A percentile compares a stretch with the other conserved stretches of the same genome.
These are phyloP conservation scores for Carollia perspicillata DNA, from an alignment of 2,113 vertebrate genomes.

Conservation along the genomic window DNA sequence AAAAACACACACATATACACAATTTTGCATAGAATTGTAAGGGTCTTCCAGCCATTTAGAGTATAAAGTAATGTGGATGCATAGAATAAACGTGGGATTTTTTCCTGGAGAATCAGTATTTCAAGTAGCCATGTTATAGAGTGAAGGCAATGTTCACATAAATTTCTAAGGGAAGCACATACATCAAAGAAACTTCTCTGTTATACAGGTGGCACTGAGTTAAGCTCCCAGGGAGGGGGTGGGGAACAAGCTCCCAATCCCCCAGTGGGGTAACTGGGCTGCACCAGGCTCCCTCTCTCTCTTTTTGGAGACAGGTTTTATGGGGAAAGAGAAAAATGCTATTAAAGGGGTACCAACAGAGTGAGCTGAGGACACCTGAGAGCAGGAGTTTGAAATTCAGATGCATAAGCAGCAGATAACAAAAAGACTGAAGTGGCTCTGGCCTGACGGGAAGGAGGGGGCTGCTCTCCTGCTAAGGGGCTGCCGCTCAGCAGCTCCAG, in stretches of 20 bases:
- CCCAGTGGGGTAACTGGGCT: not conserved
- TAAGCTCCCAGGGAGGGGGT: not conserved
- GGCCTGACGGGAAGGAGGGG: fast-evolving
- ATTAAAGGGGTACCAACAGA: not conserved
- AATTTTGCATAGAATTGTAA: not conserved
- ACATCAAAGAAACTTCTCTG: not conserved
- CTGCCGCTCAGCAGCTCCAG: not conserved
- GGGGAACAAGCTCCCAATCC: not conserved
- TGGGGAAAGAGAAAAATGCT: not conserved
- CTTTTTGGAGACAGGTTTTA: not conserved
- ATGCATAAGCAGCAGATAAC: not conserved
- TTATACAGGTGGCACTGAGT: not conserved
- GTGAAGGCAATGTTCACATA: not conserved
- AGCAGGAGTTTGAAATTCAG: not conserved
- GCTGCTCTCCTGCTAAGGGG: not conserved
- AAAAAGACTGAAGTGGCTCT: not conserved
- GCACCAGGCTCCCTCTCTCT: not conserved
- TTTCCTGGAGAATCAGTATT: not conserved
- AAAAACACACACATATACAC: not conserved
- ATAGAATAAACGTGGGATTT: not conserved
- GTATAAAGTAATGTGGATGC: not conserved
- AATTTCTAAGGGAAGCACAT: not conserved
- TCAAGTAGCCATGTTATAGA: not conserved
- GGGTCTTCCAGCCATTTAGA: not conserved
- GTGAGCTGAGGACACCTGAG: not conserved